Percentiles rank a stretch among this genome's conserved stretches.
phyloP scores from a whole-genome alignment of 64 coral and sea anemone species.

The Actinia tenebrosa region DNA sequence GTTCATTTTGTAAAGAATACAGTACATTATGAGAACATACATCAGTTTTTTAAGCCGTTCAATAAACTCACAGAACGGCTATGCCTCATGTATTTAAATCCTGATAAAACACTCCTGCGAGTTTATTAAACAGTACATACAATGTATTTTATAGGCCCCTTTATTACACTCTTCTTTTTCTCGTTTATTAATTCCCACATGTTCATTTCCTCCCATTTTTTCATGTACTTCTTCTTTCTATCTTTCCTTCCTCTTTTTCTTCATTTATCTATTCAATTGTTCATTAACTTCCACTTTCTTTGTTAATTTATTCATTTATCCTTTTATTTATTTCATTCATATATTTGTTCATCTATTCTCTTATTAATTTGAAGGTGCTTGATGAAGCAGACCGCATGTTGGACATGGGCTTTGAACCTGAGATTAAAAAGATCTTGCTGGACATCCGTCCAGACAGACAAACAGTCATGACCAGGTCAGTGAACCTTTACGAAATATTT shows the following conservation, averaged over 20 bases:
- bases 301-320: not conserved
- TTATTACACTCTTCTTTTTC: too few relatives aligned
- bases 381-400: constrained; percentile 97
- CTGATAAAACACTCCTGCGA: too few relatives aligned
- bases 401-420: constrained; percentile 99
- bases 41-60: too few relatives aligned
- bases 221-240: not conserved
- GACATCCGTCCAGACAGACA: constrained; percentile 96
- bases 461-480: constrained; percentile 94
- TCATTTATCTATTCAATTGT: not conserved
- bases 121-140: too few relatives aligned
- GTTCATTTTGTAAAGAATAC: too few relatives aligned
- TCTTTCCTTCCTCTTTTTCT: too few relatives aligned
- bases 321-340: not conserved
- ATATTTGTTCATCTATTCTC: not conserved
- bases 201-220: too few relatives aligned
- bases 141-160: too few relatives aligned
- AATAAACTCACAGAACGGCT: too few relatives aligned
- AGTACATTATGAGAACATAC: too few relatives aligned
- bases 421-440: constrained; percentile 90
- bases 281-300: not conserved
- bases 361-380: constrained; percentile 63
- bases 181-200: too few relatives aligned
- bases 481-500: not conserved
- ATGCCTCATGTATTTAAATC: too few relatives aligned